Percentiles rank a stretch among this genome's conserved stretches.
phyloP scores from a whole-genome alignment of 2,797 vertebrate species.

The Trachurus trachurus region DNA sequence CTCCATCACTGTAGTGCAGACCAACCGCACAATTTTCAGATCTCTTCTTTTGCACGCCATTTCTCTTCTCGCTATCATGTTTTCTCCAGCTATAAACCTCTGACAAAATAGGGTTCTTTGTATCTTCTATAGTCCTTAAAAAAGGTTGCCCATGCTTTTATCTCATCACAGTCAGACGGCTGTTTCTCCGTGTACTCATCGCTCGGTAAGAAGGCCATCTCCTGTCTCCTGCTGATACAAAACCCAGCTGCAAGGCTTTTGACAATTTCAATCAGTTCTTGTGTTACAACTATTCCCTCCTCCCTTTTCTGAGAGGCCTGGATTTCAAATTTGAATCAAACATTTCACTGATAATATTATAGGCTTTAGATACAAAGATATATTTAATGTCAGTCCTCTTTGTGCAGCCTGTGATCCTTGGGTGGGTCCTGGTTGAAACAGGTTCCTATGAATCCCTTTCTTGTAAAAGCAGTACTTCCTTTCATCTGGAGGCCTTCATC shows the following conservation, averaged over 20 bases:
- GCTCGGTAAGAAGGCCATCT: constrained; percentile 22
- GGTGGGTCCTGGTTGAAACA: background rate
- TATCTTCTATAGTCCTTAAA: constrained; percentile 39
- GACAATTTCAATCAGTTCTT: constrained; percentile 10
- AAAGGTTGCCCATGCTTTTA: constrained; percentile 28
- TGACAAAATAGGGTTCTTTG: constrained; percentile 22
- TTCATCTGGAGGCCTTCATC: background rate
- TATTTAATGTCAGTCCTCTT: constrained; percentile 4
- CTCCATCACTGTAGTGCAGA: background rate
- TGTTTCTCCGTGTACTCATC: constrained; percentile 20
- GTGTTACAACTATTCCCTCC: background rate
- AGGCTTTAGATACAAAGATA: constrained; percentile 11
- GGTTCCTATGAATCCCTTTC: background rate
- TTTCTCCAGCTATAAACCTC: constrained; percentile 14
- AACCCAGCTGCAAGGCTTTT: constrained; percentile 22
- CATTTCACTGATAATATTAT: constrained; percentile 9
- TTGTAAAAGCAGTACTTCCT: background rate
- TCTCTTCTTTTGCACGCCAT: constrained; percentile 1
- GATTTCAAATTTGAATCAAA: background rate
- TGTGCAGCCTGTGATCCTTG: background rate
- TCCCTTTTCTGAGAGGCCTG: constrained; percentile 3
- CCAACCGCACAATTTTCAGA: background rate
- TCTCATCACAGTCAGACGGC: constrained; percentile 28
- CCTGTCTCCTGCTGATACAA: constrained; percentile 19
- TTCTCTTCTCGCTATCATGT: background rate